Base-by-base conservation (phyloP, 35 echinoderm and acorn worm species). In the Heliocidaris tuberculata region DNA sequence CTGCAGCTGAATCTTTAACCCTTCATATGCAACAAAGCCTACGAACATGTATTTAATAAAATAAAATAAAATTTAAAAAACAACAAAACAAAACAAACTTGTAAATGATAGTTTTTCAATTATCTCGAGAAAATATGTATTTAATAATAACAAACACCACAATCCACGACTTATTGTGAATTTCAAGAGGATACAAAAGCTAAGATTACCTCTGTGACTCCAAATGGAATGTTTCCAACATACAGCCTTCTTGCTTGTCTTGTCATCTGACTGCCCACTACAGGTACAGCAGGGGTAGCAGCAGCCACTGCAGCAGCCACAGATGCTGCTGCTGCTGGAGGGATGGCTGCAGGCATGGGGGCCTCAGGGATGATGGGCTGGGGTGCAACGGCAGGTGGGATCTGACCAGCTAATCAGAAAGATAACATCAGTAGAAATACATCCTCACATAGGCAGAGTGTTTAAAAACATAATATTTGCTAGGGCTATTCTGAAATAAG, bases 261-360 rank as follows among this genome's bases (percentile, higher is more conserved):
- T 15, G 98, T 99, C 98, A 99, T 99, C 96, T 99, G 98, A 96
- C 96, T 99, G 94, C 97, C 98, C 13, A 99, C 97, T 47, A 97
- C 92, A 19, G 97, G 97, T 48, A 97, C 93, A 50, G 95, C 93
- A 10, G 97, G 95, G 31, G 94, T 96, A 13, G 97, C 93, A 24
- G 94, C 87, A 19, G 97, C 94, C 48, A 94, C 96, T 29, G 96
- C 94, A 31, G 94, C 85, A 52, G 95, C 85, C 48, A 94, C 96
- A 24, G 96, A 90, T 42, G 94, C 85, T 29, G 95, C 85, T 21
- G 95, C 71, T 50, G 48, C 95, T 10, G 86, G 31, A 7, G 96
- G 96, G 60, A 96, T 93, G 29, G 50, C 93, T 48, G 93, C 31
- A 4, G 96, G 94, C 19, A 94, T 85, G 48, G 94, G 94, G 2